Base-by-base conservation (phyloP, 1,140 invertebrate species). In the Batillaria attramentaria region DNA sequence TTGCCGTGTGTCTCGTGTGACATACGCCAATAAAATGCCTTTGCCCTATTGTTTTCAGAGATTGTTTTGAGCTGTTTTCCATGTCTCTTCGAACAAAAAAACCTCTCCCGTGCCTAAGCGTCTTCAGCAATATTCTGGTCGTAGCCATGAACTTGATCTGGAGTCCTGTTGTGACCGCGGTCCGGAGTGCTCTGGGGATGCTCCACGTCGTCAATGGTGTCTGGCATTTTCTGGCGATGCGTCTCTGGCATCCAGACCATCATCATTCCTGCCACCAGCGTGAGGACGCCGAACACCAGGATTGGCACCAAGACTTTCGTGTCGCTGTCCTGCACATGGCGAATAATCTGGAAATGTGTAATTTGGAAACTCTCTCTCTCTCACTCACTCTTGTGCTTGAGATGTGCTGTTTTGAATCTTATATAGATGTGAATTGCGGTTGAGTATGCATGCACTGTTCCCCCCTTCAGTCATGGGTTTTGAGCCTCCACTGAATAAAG, bases 161-260 rank as follows among this genome's bases (percentile, higher is more conserved):
- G 31, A 37, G 42, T 13, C 16, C n/a, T 28, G 0, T 24, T 31
- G 24, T 4, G 3, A 39, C 42, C 28, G n/a, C n/a, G n/a, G n/a
- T n/a, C n/a, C n/a, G n/a, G n/a, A n/a, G n/a, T n/a, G 28, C 39
- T 42, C 37, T 72, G 35, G 6, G 33, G 0, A 18, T 57, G 39
- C 65, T 91, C 77, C 18, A 75, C 75, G 24, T 87, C 86, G 39
- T 81, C 60, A 13, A 86, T 83, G 41, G 80, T 82, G 69, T 87
- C 85, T 35, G 86, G 84, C 28, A 87, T 70, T 75, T 81, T 80
- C 24, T 79, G 60, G 43, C 79, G 74, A 43, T 84, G 77, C 28
- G 86, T 87, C 66, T 87, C 86, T 42, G 85, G 85, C 3, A 87
- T 73, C 18, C 83, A 60, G 4, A 85, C 57, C 3, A 79, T 16